A percentile compares a stretch with the other conserved stretches of the same genome.
phyloP scores from a whole-genome alignment of 2,888 invertebrate species.

The Chrysolina americana region DNA sequence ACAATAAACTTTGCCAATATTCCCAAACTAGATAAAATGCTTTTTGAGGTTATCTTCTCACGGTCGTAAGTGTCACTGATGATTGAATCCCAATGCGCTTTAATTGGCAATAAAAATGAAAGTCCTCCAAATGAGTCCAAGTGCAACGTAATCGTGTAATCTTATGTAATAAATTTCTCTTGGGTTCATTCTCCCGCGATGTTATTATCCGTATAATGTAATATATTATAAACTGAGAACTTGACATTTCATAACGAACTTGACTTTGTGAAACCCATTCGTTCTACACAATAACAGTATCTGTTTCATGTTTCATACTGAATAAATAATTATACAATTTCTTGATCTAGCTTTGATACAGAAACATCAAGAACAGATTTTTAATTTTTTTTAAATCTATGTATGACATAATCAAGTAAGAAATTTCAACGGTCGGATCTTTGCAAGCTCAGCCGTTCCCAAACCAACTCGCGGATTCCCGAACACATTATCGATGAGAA shows the following conservation, averaged over 20 bases:
- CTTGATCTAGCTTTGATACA: no score
- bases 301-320: neutral
- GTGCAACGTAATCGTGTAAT: neutral
- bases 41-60: neutral
- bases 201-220: neutral
- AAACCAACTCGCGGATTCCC: no score
- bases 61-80: neutral
- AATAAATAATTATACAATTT: no score
- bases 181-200: neutral
- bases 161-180: slow-evolving; percentile 3
- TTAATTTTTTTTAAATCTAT: no score
- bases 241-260: slow-evolving; percentile 1
- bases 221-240: neutral
- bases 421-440: no score
- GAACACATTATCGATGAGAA: no score
- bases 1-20: neutral
- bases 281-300: neutral
- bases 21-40: slow-evolving; percentile 15
- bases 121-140: neutral
- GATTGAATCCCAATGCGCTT: slow-evolving; percentile 3
- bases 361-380: no score
- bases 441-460: no score
- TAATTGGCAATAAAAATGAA: slow-evolving; percentile 7
- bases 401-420: no score
- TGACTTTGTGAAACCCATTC: neutral